These are phyloP conservation scores for Holacanthus passer DNA, from an alignment of 2,113 vertebrate species.

Conservation along the genomic window DNA sequence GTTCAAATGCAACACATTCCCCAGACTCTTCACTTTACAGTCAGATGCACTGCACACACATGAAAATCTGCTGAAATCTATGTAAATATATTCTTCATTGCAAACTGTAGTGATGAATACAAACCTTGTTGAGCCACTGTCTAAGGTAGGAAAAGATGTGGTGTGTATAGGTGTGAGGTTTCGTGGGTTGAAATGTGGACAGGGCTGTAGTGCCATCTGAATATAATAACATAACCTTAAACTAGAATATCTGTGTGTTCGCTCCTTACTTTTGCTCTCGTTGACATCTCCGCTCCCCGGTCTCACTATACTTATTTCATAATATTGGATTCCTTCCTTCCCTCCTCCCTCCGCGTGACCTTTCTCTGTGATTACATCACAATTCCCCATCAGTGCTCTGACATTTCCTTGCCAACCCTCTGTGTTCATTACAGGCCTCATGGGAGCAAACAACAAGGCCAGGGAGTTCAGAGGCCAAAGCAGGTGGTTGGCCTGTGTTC, in stretches of 20 bases:
- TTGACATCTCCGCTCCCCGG: conserved; percentile 26
- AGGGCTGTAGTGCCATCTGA: neutral
- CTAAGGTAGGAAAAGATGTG: neutral
- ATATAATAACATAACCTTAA: conserved; percentile 31
- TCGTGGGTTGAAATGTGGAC: conserved; percentile 13
- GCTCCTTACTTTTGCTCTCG: conserved; percentile 31
- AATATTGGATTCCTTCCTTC: conserved; percentile 28
- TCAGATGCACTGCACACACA: neutral
- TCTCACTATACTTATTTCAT: conserved; percentile 44
- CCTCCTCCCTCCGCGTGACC: conserved; percentile 53
- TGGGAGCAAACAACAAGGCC: conserved; percentile 43
- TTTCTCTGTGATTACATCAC: conserved; percentile 71
- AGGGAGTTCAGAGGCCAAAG: conserved; percentile 40
- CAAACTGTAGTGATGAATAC: neutral
- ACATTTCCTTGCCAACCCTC: conserved; percentile 67
- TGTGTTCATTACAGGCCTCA: conserved; percentile 55
- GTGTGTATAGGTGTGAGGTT: neutral
- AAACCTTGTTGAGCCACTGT: neutral
- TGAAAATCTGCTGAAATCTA: neutral
- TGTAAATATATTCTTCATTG: neutral
- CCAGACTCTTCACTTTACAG: neutral
- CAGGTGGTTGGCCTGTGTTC: conserved; percentile 1
- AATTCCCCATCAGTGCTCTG: conserved; percentile 62
- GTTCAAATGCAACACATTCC: neutral
- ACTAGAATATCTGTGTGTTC: conserved; percentile 20